Evolutionary conservation across 2,888 invertebrate genomes (phyloP), one percentile per base, ranked within the genome.

Genomic region (Ferrisia virgata): DNA sequence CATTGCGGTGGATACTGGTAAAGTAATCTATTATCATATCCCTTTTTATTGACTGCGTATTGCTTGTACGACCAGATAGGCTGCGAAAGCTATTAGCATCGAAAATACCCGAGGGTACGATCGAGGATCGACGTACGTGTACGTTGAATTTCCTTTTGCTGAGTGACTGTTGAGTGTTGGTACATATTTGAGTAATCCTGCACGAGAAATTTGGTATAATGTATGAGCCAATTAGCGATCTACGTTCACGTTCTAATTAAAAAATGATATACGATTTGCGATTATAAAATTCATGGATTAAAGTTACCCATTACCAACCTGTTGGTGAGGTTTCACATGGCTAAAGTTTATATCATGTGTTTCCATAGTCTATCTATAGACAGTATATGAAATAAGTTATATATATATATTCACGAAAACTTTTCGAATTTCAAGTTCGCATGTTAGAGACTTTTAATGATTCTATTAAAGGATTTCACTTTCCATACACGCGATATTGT

Each of bases 181-280:
- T n/a, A n/a, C n/a, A n/a, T n/a, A n/a, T n/a, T n/a, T n/a, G n/a
- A n/a, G n/a, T 53, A 4, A 22, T 53, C 53, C 22, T n/a, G n/a
- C 13, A 2, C 43, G 53, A 53, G 53, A 53, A 53, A 53, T 11
- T 53, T 31, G 13, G 31, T 31, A 15, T 36, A n/a, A n/a, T n/a
- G n/a, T n/a, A n/a, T n/a, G n/a, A n/a, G 72, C 72, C 72, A 76
- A 76, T 76, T 76, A 76, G 18, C 33, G 33, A 76, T 8, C 5
- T 36, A 36, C 53, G 53, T 53, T 53, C 53, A 53, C 72, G 72
- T 76, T 76, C 72, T 76, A 36, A 76, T 76, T 76, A 76, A 76
- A 76, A 72, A 76, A 76, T 76, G 36, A 76, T 76, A 36, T 33
- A 76, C 36, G 33, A 76, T 36, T 76, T 18, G 33, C 33, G 33